Percentiles rank a stretch among this genome's conserved stretches.
Evolutionary conservation across 2,797 vertebrate genomes (phyloP).

Genomic region (Intellagama lesueurii): DNA sequence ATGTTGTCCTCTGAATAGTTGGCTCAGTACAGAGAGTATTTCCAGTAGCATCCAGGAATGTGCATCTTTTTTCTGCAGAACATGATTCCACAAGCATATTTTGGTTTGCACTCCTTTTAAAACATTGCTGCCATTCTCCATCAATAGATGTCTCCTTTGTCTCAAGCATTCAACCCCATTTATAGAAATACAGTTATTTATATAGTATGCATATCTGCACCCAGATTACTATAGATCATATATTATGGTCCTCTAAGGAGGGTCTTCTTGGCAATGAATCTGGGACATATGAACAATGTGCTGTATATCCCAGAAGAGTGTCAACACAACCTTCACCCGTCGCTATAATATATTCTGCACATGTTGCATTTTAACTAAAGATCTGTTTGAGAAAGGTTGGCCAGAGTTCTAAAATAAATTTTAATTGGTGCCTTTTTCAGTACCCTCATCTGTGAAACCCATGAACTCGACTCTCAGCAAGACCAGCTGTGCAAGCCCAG

Average conservation of each 20-base stretch:
- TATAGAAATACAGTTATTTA: slow-evolving; percentile 15
- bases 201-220: not conserved
- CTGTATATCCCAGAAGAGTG: slow-evolving; percentile 8
- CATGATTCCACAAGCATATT: not conserved
- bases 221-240: not conserved
- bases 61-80: not conserved
- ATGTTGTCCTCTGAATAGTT: not conserved
- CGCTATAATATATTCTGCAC: slow-evolving; percentile 15
- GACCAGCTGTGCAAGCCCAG: not conserved
- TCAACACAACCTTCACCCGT: not conserved
- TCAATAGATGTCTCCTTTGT: not conserved
- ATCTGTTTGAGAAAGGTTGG: slow-evolving; percentile 13
- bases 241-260: not conserved
- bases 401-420: not conserved
- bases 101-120: not conserved
- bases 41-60: not conserved
- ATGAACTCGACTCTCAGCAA: not conserved
- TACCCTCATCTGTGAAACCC: slow-evolving; percentile 7
- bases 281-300: slow-evolving; percentile 12
- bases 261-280: not conserved
- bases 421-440: slow-evolving; percentile 1
- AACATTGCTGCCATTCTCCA: not conserved
- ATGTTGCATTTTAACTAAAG: slow-evolving; percentile 17
- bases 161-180: not conserved
- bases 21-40: not conserved